phyloP scores from a whole-genome alignment of 2,888 invertebrate genomes.

The Diogma glabrata region DNA sequence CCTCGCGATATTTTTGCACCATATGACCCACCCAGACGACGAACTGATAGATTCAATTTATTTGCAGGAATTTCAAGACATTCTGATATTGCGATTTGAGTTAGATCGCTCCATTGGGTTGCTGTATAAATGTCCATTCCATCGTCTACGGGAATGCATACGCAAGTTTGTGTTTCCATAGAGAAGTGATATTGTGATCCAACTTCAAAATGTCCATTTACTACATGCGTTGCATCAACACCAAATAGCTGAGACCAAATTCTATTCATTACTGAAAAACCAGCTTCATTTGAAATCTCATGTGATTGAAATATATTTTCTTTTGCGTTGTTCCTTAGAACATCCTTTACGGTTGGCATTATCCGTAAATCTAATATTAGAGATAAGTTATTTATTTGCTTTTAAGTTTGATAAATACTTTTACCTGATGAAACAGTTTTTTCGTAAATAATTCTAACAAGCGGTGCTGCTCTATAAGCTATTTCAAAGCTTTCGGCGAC shows the following conservation, averaged over 20 bases:
- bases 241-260: conserved; percentile 18
- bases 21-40: conserved; percentile 56
- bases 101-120: conserved; percentile 46
- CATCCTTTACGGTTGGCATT: conserved; percentile 33
- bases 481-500: conserved; percentile 44
- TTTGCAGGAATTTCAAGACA: conserved; percentile 42
- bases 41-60: conserved; percentile 48
- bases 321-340: conserved; percentile 36
- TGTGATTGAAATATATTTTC: conserved; percentile 16
- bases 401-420: no score
- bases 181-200: conserved; percentile 56
- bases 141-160: conserved; percentile 53
- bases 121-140: conserved; percentile 50
- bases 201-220: conserved; percentile 42
- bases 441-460: conserved; percentile 40
- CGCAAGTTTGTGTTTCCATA: conserved; percentile 54
- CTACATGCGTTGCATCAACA: conserved; percentile 23
- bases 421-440: background rate
- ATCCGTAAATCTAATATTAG: no score
- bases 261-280: conserved; percentile 33
- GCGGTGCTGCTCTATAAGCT: conserved; percentile 43
- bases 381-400: no score
- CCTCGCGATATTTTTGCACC: conserved; percentile 54
- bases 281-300: background rate
- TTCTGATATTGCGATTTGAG: conserved; percentile 41